Evolutionary conservation across 1,140 invertebrate genomes (phyloP).

Genomic region (Odontomachus brunneus): DNA sequence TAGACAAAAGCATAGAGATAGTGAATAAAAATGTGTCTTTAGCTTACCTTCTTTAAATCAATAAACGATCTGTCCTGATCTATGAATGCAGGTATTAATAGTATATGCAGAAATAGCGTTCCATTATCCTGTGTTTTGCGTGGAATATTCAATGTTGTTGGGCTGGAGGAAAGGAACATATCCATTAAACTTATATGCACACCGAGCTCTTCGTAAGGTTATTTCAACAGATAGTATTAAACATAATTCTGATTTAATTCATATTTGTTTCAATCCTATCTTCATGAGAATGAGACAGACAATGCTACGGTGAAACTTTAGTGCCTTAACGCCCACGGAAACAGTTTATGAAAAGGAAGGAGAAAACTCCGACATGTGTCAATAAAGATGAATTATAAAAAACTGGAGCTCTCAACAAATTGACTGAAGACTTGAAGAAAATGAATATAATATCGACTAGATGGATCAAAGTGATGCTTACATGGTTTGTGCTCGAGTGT

Average conservation of each 20-base stretch:
- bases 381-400: not conserved
- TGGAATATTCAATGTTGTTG: constrained; percentile 89
- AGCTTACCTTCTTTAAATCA: constrained; percentile 74
- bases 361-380: not conserved
- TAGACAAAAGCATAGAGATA: not conserved
- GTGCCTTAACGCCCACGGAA: no score
- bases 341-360: no score
- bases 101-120: constrained; percentile 89
- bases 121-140: constrained; percentile 91
- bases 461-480: constrained; percentile 66
- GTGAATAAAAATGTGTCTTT: not conserved
- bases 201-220: no score
- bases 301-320: no score
- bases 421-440: no score
- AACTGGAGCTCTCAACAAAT: no score
- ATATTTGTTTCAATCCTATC: no score
- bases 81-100: constrained; percentile 83
- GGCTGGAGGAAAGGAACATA: constrained; percentile 82
- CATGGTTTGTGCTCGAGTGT: constrained; percentile 79
- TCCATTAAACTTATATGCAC: constrained; percentile 2
- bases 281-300: no score
- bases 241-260: no score
- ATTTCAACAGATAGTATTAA: no score
- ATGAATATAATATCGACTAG: no score
- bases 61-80: constrained; percentile 83